These are phyloP conservation scores for Bungarus multicinctus DNA, from an alignment of 2,113 vertebrate genomes.

Conservation along the genomic window DNA sequence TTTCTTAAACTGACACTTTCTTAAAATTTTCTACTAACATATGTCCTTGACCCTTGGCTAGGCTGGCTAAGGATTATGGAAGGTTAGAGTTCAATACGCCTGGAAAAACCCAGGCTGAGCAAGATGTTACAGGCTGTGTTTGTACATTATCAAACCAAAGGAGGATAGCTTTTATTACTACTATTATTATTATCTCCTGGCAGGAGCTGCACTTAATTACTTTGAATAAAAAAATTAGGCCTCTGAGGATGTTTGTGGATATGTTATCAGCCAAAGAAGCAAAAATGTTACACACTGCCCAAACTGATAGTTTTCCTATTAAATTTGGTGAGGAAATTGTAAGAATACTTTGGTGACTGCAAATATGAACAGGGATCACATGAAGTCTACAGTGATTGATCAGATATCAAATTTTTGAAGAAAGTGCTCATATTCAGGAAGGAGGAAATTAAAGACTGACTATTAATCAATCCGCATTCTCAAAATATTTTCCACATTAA, in stretches of 20 bases:
- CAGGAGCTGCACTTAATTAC: background rate
- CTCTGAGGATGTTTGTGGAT: background rate
- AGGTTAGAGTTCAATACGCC: background rate
- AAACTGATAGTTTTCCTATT: background rate
- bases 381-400: background rate
- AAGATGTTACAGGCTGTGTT: background rate
- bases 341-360: background rate
- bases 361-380: background rate
- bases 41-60: background rate
- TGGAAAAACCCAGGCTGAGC: background rate
- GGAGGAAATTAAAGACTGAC: background rate
- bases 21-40: background rate
- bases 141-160: background rate
- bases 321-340: background rate
- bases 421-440: background rate
- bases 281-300: background rate
- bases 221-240: background rate
- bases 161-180: background rate
- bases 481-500: background rate
- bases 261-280: background rate
- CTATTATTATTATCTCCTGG: background rate
- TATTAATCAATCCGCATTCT: background rate
- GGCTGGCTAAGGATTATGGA: background rate
- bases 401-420: background rate
- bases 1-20: background rate